phyloP scores from a whole-genome alignment of 2,113 vertebrate species.

The Gobio gobio region DNA sequence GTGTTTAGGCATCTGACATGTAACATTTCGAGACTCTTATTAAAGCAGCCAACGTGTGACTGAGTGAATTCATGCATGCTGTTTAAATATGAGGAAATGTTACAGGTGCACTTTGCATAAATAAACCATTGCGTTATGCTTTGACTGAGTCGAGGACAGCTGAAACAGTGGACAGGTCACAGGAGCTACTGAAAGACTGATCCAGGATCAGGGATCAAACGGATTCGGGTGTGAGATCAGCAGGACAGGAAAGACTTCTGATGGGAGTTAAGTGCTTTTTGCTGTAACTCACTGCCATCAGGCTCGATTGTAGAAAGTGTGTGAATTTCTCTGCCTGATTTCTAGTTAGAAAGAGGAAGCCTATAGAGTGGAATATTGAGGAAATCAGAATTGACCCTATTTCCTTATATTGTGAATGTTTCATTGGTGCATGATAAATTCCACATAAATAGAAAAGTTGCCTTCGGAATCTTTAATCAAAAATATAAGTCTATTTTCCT shows the following conservation, averaged over 20 bases:
- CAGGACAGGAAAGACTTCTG: neutral
- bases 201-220: neutral
- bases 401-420: neutral
- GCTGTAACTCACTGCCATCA: neutral
- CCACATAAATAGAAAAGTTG: neutral
- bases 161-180: neutral
- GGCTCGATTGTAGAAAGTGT: neutral
- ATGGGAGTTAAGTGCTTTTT: slow-evolving; percentile 20
- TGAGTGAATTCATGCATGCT: slow-evolving; percentile 3
- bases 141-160: neutral
- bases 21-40: neutral
- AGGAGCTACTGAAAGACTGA: neutral
- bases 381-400: neutral
- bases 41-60: neutral
- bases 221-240: neutral
- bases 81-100: slow-evolving; percentile 22
- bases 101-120: slow-evolving; percentile 27
- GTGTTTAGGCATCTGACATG: neutral
- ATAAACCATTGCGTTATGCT: neutral
- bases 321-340: neutral
- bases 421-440: neutral
- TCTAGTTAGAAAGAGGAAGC: slow-evolving; percentile 4
- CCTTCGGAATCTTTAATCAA: neutral
- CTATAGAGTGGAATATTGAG: neutral
- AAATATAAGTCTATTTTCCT: neutral